A percentile compares a stretch with the other conserved stretches of the same genome.
These are phyloP conservation scores for Eupsittula cactorum DNA, from an alignment of 2,113 vertebrate species.

Conservation along the genomic window DNA sequence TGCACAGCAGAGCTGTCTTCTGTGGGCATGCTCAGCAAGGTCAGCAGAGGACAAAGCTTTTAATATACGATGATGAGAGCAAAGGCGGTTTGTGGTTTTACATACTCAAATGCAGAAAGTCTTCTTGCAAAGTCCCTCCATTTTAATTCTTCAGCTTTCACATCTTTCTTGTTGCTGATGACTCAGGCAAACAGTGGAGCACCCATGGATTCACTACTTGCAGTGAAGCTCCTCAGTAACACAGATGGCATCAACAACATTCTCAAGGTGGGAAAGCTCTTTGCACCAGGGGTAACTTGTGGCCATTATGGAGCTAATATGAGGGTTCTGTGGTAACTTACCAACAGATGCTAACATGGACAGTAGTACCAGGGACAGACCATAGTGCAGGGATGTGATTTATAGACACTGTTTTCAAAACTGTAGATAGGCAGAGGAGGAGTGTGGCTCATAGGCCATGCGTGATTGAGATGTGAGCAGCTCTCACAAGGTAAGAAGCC, in stretches of 20 bases:
- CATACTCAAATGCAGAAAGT: not conserved
- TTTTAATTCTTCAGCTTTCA: not conserved
- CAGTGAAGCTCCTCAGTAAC: not conserved
- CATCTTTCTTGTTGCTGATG: not conserved
- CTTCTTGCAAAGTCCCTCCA: not conserved
- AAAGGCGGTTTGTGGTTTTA: not conserved
- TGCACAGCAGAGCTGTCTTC: not conserved
- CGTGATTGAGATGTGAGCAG: not conserved
- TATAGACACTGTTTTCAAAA: not conserved
- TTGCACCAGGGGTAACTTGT: not conserved
- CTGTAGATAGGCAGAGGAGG: not conserved
- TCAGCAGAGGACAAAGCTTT: constrained; percentile 11
- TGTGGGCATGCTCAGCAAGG: not conserved
- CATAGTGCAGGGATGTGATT: not conserved
- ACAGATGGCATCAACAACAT: not conserved
- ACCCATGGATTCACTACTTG: not conserved
- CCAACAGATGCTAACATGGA: not conserved
- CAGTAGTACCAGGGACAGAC: not conserved
- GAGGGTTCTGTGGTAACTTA: not conserved
- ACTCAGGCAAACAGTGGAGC: not conserved
- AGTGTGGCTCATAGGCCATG: not conserved
- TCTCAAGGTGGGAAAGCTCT: not conserved
- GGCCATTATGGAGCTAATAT: not conserved
- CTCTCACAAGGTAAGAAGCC: not conserved
- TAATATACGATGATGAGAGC: not conserved